Base-by-base conservation (phyloP, 2,888 invertebrate species). In the Brenthis daphne region DNA sequence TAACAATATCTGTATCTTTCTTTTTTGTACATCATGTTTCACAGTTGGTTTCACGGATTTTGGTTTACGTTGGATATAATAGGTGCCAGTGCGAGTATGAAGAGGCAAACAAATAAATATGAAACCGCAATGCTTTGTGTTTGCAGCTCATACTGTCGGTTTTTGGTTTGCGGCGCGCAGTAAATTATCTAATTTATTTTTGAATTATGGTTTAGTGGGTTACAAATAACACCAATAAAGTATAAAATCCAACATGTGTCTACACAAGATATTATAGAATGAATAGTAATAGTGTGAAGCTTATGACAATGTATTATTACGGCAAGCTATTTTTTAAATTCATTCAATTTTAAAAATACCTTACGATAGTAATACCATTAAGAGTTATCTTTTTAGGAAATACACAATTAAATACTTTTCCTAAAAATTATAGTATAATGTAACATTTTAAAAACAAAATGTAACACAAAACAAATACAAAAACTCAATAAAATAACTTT, bases 121-220 rank as follows among this genome's bases (percentile, higher is more conserved):
- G 60, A 51, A 53, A 65, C 65, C 68, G 12, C 65, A 64, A 50
- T 56, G 63, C 68, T 71, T 63, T 65, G 68, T 63, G 68, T 71
- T 65, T 58, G 56, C 47, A 68, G 57, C 58, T 58, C 57, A 56
- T 51, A 51, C 20, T 55, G 29, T 71, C 57, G 50, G 57, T 65
- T 71, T 63, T 68, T 55, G 70, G 67, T 60, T 64, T 71, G 68
- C 51, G 63, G 70, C 57, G 43, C 43, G 61, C 57, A 64, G 48
- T 60, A 60, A 67, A 61, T 61, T 61, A 61, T 33, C 66, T 66
- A 43, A 66, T 66, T 60, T 66, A 60, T 66, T 66, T 66, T 60
- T 66, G 58, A 66, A 66, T 58, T 47, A 58, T 57, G 24, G 65
- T 29, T 54, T 48, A 54, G 57, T 8, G 47, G 6, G 53, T 6